These are phyloP conservation scores for Helarctos malayanus DNA, from an alignment of 2,797 vertebrate genomes.

Conservation along the genomic window DNA sequence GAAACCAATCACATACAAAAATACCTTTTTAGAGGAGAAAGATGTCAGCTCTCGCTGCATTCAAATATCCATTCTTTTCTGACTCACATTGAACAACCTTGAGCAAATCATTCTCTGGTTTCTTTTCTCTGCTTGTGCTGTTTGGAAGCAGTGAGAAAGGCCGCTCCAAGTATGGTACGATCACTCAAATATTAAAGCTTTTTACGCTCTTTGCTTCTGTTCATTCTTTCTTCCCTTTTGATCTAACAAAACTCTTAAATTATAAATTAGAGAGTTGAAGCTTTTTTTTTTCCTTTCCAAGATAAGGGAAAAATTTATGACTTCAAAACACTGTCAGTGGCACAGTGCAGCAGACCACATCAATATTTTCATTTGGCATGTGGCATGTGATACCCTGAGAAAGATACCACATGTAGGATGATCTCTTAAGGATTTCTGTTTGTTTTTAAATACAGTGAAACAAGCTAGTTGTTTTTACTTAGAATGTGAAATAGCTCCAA, in stretches of 20 bases:
- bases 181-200: constrained; percentile 63
- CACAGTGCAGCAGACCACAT: neutral
- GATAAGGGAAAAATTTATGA: constrained; percentile 50
- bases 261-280: constrained; percentile 71
- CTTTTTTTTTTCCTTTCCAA: neutral
- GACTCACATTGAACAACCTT: constrained; percentile 69
- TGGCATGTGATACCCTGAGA: neutral
- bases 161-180: rapidly evolving
- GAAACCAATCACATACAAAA: constrained; percentile 78
- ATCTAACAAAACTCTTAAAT: constrained; percentile 80
- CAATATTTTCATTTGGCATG: neutral
- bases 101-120: constrained; percentile 57
- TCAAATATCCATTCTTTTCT: constrained; percentile 70
- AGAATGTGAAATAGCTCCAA: neutral
- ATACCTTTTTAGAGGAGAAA: constrained; percentile 52
- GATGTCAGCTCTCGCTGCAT: constrained; percentile 46
- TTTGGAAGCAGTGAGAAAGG: neutral
- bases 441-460: constrained; percentile 23
- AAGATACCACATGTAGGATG: neutral
- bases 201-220: constrained; percentile 56
- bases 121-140: neutral
- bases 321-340: constrained; percentile 2
- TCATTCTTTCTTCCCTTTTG: constrained; percentile 73
- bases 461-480: neutral
- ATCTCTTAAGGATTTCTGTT: constrained; percentile 16